phyloP scores from a whole-genome alignment of 2,113 vertebrate species.

The Pygoscelis antarcticus region DNA sequence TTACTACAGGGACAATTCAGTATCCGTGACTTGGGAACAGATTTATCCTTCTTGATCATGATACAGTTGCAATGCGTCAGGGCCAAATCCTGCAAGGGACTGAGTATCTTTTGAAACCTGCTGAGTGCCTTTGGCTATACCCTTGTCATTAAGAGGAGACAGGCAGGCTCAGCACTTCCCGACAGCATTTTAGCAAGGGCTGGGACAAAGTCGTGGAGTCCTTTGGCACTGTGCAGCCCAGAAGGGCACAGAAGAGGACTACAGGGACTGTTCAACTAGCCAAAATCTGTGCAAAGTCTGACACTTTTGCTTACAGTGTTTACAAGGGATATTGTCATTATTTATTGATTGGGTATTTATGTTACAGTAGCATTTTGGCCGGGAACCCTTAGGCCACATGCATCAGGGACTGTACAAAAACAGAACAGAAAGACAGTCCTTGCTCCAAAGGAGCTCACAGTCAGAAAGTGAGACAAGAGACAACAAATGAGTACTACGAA shows the following conservation, averaged over 20 bases:
- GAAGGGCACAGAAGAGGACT: background rate
- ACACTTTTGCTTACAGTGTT: background rate
- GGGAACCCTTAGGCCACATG: background rate
- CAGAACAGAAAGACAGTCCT: background rate
- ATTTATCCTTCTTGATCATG: background rate
- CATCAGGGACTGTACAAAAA: background rate
- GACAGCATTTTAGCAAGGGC: background rate
- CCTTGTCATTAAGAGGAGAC: background rate
- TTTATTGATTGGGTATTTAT: background rate
- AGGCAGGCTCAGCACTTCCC: background rate
- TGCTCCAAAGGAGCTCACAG: background rate
- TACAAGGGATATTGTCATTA: background rate
- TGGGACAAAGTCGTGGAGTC: background rate
- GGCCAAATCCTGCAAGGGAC: background rate
- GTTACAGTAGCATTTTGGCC: background rate
- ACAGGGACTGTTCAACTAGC: background rate
- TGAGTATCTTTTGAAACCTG: background rate
- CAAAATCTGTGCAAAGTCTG: constrained; percentile 9
- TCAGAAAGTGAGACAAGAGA: background rate
- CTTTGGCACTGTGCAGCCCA: constrained; percentile 21
- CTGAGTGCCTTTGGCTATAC: background rate
- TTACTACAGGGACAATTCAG: background rate
- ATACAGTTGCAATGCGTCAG: background rate
- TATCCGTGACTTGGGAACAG: background rate
- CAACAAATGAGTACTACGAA: background rate